Conservation (phyloP, 2,888 invertebrate species). For the Leucophenga montana region DNA sequence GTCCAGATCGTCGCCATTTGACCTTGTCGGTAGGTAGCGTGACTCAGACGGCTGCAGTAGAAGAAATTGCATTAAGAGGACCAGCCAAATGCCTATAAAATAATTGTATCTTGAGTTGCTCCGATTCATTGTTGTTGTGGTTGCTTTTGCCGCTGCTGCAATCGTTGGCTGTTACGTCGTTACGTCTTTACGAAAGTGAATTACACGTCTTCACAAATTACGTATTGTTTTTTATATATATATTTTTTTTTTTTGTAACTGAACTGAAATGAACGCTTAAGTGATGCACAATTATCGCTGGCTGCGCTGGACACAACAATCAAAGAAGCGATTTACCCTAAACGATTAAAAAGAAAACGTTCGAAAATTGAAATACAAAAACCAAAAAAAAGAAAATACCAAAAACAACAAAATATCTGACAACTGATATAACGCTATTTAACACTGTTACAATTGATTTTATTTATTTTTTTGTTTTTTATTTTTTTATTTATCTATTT, state of each 20-base stretch:
- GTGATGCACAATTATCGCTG: not conserved
- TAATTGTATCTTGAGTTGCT: not conserved
- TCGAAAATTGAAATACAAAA: constrained; percentile 1
- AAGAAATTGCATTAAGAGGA: constrained; percentile 36
- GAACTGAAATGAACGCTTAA: not conserved
- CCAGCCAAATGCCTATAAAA: constrained; percentile 20
- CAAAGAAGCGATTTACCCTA: not conserved
- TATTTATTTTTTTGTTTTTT: too few species aligned
- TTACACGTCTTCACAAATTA: not conserved
- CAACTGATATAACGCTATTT: constrained; percentile 6
- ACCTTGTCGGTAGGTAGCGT: constrained; percentile 75
- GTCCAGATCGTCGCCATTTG: constrained; percentile 75
- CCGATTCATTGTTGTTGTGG: constrained; percentile 39
- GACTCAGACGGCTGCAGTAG: constrained; percentile 68
- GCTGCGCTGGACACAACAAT: not conserved
- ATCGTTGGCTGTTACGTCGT: constrained; percentile 31
- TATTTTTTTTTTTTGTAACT: not conserved
- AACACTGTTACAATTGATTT: not conserved
- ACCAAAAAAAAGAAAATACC: not conserved
- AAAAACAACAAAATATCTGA: constrained; percentile 3
- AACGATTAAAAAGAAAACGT: constrained; percentile 2
- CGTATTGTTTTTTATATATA: not conserved
- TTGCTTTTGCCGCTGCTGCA: constrained; percentile 35
- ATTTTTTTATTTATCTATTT: too few species aligned
- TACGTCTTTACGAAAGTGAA: constrained; percentile 28